Conservation (phyloP, 2,888 invertebrate species). For the Morpho helenor region DNA sequence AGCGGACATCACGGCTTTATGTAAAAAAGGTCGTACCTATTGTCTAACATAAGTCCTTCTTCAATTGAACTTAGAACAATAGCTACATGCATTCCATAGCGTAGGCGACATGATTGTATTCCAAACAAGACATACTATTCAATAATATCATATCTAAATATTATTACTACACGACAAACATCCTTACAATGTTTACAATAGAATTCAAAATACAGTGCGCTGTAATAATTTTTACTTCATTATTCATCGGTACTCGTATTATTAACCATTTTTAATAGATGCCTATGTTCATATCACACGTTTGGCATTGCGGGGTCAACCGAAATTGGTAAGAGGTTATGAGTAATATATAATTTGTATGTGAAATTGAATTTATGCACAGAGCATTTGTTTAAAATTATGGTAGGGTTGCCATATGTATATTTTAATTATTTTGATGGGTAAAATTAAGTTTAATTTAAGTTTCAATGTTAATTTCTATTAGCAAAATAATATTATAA, state of each 20-base stretch:
- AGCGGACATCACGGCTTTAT: too few relatives aligned
- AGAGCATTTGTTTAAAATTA: conserved; percentile 10
- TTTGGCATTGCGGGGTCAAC: conserved; percentile 11
- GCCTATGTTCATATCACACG: conserved; percentile 6
- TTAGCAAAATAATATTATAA: too few relatives aligned
- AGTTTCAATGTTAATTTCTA: too few relatives aligned
- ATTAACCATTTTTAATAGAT: conserved; percentile 16
- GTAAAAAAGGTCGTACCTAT: background rate
- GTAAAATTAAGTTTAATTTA: too few relatives aligned
- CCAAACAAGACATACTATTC: conserved; percentile 43
- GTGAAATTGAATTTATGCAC: conserved; percentile 28
- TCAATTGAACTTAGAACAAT: conserved; percentile 44
- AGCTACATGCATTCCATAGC: conserved; percentile 52
- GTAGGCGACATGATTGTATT: conserved; percentile 52
- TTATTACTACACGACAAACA: conserved; percentile 40
- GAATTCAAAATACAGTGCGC: conserved; percentile 30
- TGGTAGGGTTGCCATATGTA: conserved; percentile 3
- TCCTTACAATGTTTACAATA: conserved; percentile 34
- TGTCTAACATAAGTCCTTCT: conserved; percentile 22
- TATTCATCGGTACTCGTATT: background rate
- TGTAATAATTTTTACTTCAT: conserved; percentile 14
- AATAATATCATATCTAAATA: conserved; percentile 42
- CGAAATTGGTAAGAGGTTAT: conserved; percentile 11
- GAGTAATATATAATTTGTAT: conserved; percentile 31
- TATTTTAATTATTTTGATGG: background rate